Conservation (phyloP, 2,113 vertebrate species). For the Centrocercus urophasianus region DNA sequence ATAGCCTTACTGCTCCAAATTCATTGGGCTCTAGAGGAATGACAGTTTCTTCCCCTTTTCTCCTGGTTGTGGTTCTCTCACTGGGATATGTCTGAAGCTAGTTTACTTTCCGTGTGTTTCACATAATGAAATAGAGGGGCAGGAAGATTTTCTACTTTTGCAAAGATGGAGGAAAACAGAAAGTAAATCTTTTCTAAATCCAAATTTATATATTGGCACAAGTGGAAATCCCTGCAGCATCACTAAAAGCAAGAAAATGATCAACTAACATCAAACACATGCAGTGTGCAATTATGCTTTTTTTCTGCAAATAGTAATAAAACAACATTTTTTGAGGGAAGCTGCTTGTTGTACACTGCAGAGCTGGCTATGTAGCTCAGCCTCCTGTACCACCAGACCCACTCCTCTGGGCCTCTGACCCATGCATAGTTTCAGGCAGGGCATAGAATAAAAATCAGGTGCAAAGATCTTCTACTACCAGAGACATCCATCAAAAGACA, state of each 20-base stretch:
- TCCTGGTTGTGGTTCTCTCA: background rate
- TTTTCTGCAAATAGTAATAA: background rate
- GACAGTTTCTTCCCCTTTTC: background rate
- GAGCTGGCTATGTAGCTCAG: background rate
- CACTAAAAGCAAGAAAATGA: background rate
- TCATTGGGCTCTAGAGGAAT: background rate
- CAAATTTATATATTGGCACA: background rate
- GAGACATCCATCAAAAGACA: background rate
- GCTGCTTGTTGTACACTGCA: background rate
- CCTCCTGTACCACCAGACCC: conserved; percentile 7
- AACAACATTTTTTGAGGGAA: background rate
- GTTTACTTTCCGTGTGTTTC: background rate
- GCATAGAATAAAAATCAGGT: background rate
- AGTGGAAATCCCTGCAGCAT: background rate
- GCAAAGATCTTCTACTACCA: background rate
- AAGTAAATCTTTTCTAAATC: background rate
- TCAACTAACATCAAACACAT: background rate
- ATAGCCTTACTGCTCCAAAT: background rate
- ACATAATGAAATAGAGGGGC: background rate
- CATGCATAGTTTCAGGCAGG: background rate
- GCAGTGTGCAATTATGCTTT: background rate
- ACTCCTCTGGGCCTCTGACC: background rate
- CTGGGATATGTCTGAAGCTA: background rate
- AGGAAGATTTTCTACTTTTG: background rate
- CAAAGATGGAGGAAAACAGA: background rate